A percentile compares a stretch with the other conserved stretches of the same genome.
Evolutionary conservation across 2,113 vertebrate species (phyloP).

Genomic region (Apteryx mantelli): DNA sequence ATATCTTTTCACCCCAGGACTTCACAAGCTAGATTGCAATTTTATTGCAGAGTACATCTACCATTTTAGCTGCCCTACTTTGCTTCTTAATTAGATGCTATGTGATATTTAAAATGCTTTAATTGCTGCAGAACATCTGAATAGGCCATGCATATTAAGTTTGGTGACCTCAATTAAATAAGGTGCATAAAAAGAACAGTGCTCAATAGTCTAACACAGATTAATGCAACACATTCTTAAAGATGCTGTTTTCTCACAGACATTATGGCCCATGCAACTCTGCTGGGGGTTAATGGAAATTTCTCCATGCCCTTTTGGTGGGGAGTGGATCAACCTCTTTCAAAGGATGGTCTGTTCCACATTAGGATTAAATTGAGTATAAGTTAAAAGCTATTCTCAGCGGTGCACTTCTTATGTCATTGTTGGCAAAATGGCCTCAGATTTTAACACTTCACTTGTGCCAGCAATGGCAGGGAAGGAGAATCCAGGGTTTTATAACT

Average conservation of each 20-base stretch:
- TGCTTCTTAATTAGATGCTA: background rate
- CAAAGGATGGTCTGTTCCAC: background rate
- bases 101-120: background rate
- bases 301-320: background rate
- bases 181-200: background rate
- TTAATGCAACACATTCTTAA: background rate
- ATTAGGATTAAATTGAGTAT: background rate
- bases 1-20: background rate
- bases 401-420: background rate
- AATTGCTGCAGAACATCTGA: background rate
- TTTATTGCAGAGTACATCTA: background rate
- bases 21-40: background rate
- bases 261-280: background rate
- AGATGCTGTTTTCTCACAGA: background rate
- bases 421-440: background rate
- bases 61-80: background rate
- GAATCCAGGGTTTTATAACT: background rate
- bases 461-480: background rate
- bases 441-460: background rate
- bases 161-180: background rate
- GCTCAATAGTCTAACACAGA: background rate
- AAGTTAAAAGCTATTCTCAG: background rate
- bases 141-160: background rate
- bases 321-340: background rate
- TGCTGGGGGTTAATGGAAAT: background rate